Percentiles rank a stretch among this genome's conserved stretches.
phyloP scores from a whole-genome alignment of 2,113 vertebrate genomes.

The Odontophorus gujanensis region DNA sequence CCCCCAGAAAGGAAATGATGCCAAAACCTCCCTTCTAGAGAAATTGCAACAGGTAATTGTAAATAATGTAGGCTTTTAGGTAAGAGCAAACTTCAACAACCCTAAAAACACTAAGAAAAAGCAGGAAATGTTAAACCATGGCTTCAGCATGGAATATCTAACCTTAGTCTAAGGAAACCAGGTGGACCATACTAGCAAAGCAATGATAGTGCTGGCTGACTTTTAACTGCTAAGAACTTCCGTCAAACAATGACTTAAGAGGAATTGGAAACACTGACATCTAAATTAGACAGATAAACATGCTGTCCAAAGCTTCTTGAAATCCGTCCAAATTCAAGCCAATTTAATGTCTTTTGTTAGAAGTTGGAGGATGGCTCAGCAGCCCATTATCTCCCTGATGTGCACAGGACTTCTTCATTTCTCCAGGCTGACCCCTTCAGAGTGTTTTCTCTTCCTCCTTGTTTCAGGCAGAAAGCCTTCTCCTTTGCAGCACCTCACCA shows the following conservation, averaged over 20 bases:
- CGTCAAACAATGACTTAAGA: background rate
- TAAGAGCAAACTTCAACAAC: background rate
- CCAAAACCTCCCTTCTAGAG: background rate
- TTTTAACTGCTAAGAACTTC: background rate
- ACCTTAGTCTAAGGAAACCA: background rate
- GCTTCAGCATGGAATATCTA: background rate
- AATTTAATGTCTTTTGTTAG: background rate
- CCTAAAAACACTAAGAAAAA: background rate
- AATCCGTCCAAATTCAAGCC: background rate
- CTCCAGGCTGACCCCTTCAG: background rate
- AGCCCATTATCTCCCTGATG: background rate
- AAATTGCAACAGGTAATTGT: background rate
- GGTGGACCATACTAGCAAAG: background rate
- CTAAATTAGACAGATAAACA: background rate
- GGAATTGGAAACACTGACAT: background rate
- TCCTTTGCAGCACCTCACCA: background rate
- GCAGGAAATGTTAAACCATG: background rate
- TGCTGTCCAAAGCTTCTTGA: background rate
- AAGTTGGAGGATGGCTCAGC: background rate
- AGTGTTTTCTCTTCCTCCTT: background rate
- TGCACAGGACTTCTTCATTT: background rate
- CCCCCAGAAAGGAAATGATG: background rate
- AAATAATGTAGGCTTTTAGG: background rate
- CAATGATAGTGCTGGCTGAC: background rate
- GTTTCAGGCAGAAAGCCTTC: background rate